Evolutionary conservation across 2,888 invertebrate genomes (phyloP).

Genomic region (Sminthurinus aureus): DNA sequence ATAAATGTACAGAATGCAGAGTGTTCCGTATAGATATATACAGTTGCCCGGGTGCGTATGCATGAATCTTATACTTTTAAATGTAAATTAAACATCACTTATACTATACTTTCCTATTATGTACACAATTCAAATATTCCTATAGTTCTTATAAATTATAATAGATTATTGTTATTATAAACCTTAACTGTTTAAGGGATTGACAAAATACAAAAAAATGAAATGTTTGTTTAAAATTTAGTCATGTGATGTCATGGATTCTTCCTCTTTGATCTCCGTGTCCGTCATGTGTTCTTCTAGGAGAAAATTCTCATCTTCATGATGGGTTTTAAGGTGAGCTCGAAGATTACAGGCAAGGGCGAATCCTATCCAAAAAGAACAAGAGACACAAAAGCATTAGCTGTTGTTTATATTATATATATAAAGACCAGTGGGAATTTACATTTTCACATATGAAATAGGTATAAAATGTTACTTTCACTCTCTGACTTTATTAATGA

Average conservation of each 20-base stretch:
- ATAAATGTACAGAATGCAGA: background rate
- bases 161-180: too few species aligned
- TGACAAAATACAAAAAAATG: constrained; percentile 10
- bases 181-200: background rate
- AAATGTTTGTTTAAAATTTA: constrained; percentile 6
- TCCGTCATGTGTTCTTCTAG: constrained; percentile 41
- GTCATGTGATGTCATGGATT: constrained; percentile 36
- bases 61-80: background rate
- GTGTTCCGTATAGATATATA: background rate
- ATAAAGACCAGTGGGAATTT: background rate
- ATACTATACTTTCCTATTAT: background rate
- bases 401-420: background rate
- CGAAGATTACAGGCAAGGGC: constrained; percentile 76
- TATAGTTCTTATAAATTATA: too few species aligned
- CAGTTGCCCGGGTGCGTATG: too few species aligned
- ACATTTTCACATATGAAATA: background rate
- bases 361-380: constrained; percentile 62
- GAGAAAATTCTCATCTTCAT: constrained; percentile 66
- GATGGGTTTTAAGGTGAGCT: constrained; percentile 78
- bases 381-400: background rate
- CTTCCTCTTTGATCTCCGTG: constrained; percentile 40
- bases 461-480: background rate
- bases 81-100: background rate
- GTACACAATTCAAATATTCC: too few species aligned
- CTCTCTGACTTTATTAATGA: background rate